Evolutionary conservation across 2,888 invertebrate genomes (phyloP).

Genomic region (Amphipyra tragopoginis): DNA sequence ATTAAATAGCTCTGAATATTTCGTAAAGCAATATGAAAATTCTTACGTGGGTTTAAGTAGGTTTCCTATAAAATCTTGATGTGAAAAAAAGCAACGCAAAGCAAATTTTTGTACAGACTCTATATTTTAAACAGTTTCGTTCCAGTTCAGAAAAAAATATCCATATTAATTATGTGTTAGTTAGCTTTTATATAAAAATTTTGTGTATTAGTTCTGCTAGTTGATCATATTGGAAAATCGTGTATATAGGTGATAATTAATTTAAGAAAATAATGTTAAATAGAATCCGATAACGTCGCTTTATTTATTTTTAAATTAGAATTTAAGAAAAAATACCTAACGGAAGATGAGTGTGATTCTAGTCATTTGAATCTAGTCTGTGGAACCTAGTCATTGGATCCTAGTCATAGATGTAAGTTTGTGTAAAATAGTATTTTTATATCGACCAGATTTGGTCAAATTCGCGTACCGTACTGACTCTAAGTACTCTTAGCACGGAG

Average conservation of each 20-base stretch:
- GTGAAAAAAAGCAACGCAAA: no score
- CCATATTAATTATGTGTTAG: slow-evolving; percentile 7
- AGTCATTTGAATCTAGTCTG: slow-evolving; percentile 76
- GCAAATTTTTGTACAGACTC: neutral
- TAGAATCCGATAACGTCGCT: slow-evolving; percentile 77
- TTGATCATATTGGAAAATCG: slow-evolving; percentile 20
- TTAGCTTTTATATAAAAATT: slow-evolving; percentile 16
- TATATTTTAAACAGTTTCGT: slow-evolving; percentile 23
- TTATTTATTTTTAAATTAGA: slow-evolving; percentile 64
- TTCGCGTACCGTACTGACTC: slow-evolving; percentile 19
- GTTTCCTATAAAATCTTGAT: no score
- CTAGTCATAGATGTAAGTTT: slow-evolving; percentile 49
- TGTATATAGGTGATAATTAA: slow-evolving; percentile 49
- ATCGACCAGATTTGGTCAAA: slow-evolving; percentile 27
- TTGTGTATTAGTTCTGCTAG: slow-evolving; percentile 33
- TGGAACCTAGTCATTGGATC: slow-evolving; percentile 49
- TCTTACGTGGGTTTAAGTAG: no score
- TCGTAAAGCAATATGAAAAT: no score
- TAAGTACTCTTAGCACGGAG: slow-evolving; percentile 51
- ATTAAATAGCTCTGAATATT: no score
- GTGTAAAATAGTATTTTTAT: slow-evolving; percentile 56
- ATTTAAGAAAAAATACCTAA: slow-evolving; percentile 37
- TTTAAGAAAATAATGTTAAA: slow-evolving; percentile 63
- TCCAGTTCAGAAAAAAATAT: slow-evolving; percentile 24
- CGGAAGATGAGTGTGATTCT: slow-evolving; percentile 80